These are phyloP conservation scores for Rutilus rutilus DNA, from an alignment of 2,113 vertebrate genomes.

Conservation along the genomic window DNA sequence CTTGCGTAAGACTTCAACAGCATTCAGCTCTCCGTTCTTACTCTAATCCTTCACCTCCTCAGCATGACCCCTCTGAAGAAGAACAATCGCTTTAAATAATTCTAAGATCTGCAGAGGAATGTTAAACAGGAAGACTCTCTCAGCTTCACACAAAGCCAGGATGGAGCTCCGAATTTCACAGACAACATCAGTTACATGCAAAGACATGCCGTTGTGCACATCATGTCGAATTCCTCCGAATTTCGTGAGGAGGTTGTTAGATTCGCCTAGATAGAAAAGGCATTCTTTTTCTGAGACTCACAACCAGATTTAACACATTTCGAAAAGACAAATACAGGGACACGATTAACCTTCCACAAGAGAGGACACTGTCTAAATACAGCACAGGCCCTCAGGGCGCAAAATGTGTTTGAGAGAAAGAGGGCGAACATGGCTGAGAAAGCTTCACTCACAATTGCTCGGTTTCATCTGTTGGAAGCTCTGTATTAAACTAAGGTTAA, in stretches of 20 bases:
- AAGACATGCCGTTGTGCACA: constrained; percentile 46
- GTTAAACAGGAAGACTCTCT: constrained; percentile 69
- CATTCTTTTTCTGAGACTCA: neutral
- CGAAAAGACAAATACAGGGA: constrained; percentile 32
- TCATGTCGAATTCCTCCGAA: neutral
- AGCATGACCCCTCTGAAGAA: neutral
- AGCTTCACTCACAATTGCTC: neutral
- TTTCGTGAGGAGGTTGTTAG: neutral
- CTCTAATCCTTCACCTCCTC: constrained; percentile 12
- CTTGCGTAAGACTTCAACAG: neutral
- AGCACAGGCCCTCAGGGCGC: neutral
- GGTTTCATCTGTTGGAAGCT: constrained; percentile 12
- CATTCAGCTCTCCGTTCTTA: neutral
- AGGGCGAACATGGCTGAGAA: constrained; percentile 11
- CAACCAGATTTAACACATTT: neutral
- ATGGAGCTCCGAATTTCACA: constrained; percentile 68
- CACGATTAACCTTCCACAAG: constrained; percentile 4
- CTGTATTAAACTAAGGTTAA: neutral
- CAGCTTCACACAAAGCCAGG: constrained; percentile 73
- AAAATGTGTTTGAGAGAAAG: neutral
- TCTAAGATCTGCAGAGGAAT: constrained; percentile 2
- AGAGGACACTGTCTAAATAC: constrained; percentile 32
- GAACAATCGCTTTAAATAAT: neutral
- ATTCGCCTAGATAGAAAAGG: neutral
- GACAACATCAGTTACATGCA: constrained; percentile 59